Evolutionary conservation across 2,888 invertebrate species (phyloP).

Genomic region (Coenonympha glycerion): DNA sequence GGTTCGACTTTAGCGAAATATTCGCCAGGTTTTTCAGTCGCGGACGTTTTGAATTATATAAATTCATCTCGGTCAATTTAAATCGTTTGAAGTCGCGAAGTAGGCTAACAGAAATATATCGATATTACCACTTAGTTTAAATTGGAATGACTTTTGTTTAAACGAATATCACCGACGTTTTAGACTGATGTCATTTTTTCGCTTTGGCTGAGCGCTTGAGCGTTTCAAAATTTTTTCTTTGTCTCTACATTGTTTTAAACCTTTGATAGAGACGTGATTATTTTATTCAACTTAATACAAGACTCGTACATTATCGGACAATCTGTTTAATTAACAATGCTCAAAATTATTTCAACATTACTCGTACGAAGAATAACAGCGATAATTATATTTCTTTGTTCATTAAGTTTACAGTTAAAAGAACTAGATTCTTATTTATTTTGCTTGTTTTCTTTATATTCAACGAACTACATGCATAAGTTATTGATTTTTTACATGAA

Average conservation of each 20-base stretch:
- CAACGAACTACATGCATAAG: too few species aligned
- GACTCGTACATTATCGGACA: not conserved
- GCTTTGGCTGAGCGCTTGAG: too few species aligned
- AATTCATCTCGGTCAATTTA: conserved; percentile 5
- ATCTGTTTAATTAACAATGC: not conserved
- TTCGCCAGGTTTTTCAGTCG: conserved; percentile 5
- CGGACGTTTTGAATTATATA: conserved; percentile 9
- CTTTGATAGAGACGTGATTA: too few species aligned
- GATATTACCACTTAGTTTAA: not conserved
- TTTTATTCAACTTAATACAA: not conserved
- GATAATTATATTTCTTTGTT: too few species aligned
- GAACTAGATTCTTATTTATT: too few species aligned
- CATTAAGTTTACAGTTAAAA: too few species aligned
- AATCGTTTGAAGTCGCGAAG: conserved; percentile 11
- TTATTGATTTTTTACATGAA: too few species aligned
- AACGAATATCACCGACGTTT: not conserved
- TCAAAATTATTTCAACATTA: too few species aligned
- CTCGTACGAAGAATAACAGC: too few species aligned
- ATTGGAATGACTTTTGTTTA: conserved; percentile 7
- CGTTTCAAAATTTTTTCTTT: not conserved
- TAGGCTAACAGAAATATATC: conserved; percentile 1
- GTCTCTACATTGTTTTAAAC: too few species aligned
- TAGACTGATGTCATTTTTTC: not conserved
- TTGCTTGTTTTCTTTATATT: too few species aligned
- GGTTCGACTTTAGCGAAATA: conserved; percentile 4